These are phyloP conservation scores for Diplodus sargus DNA, from an alignment of 2,797 vertebrate species.

Conservation along the genomic window DNA sequence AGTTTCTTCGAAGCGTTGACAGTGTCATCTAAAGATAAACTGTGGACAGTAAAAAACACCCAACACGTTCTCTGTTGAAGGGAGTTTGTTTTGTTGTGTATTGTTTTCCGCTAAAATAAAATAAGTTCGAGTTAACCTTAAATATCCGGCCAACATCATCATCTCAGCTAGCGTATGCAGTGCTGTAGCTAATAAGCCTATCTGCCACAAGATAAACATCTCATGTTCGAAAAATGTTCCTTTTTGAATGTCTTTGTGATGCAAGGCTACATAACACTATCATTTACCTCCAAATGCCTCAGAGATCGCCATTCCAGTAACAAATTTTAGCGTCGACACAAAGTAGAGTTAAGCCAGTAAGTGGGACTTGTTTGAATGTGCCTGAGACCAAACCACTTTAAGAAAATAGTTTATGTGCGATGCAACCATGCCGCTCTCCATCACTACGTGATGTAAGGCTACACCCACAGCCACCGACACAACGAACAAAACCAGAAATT, in stretches of 20 bases:
- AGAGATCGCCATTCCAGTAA: background rate
- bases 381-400: background rate
- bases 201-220: background rate
- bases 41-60: no score
- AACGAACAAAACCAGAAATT: background rate
- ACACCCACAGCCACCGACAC: background rate
- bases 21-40: no score
- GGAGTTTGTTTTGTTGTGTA: background rate
- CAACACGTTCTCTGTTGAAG: no score
- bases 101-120: background rate
- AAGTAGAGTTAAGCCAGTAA: accelerated
- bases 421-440: slow-evolving; percentile 16
- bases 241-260: background rate
- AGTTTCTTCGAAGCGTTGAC: background rate
- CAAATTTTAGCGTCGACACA: no score
- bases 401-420: background rate
- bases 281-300: background rate
- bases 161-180: no score
- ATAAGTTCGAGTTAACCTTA: background rate
- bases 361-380: background rate
- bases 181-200: no score
- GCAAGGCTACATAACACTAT: background rate
- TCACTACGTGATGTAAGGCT: background rate
- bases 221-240: background rate
- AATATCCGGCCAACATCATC: background rate